Conservation (phyloP, 2,888 invertebrate genomes). For the Chrysolina haemoptera region DNA sequence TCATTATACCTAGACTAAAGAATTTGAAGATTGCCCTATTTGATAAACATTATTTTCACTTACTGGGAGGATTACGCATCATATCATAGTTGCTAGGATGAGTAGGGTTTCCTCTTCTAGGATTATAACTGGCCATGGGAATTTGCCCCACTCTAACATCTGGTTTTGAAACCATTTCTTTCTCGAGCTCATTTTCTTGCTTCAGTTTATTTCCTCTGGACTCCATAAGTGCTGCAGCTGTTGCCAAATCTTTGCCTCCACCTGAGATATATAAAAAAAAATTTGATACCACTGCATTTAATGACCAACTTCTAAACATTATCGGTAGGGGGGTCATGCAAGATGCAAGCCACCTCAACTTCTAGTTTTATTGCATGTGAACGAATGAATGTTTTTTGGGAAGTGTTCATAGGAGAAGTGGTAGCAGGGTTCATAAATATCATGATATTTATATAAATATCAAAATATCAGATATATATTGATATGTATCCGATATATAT, state of each 20-base stretch:
- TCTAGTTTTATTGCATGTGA: too few relatives aligned
- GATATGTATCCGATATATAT: too few relatives aligned
- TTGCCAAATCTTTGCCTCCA: slow-evolving; percentile 88
- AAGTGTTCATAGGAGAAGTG: too few relatives aligned
- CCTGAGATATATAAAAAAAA: slow-evolving; percentile 70
- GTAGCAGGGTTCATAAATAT: too few relatives aligned
- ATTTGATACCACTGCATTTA: not conserved
- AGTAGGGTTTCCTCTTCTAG: slow-evolving; percentile 70
- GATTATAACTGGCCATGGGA: slow-evolving; percentile 61
- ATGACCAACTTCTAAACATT: not conserved
- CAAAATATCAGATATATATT: too few relatives aligned
- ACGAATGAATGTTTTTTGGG: too few relatives aligned
- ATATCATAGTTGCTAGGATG: slow-evolving; percentile 74
- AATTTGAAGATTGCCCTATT: too few relatives aligned
- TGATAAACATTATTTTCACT: slow-evolving; percentile 53
- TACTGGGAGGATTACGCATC: slow-evolving; percentile 70
- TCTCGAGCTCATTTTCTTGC: slow-evolving; percentile 70
- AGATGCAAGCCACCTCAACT: too few relatives aligned
- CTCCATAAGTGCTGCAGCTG: slow-evolving; percentile 79
- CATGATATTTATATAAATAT: too few relatives aligned
- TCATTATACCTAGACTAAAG: not conserved
- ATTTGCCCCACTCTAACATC: slow-evolving; percentile 55
- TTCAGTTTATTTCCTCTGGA: slow-evolving; percentile 67
- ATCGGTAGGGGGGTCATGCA: too few relatives aligned
- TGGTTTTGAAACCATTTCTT: slow-evolving; percentile 64